Percentiles rank a stretch among this genome's conserved stretches.
phyloP scores from a whole-genome alignment of 2,888 invertebrate species.

The Meghimatium bilineatum region DNA sequence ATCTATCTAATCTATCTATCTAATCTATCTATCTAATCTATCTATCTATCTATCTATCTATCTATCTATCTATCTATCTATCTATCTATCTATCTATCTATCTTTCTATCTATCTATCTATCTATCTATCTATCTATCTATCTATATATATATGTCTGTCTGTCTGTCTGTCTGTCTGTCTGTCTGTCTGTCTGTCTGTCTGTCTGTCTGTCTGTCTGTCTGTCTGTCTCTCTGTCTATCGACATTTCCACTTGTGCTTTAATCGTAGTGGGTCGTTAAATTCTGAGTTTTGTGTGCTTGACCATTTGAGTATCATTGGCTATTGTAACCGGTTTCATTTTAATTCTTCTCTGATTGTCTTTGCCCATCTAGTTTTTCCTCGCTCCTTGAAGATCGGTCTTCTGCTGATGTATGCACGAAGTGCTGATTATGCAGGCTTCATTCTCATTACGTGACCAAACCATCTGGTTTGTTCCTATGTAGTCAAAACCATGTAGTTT shows the following conservation, averaged over 20 bases:
- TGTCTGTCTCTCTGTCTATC: conserved; percentile 4
- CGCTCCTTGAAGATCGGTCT: no score
- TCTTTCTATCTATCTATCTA: conserved; percentile 17
- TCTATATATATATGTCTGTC: conserved; percentile 1
- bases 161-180: conserved; percentile 7
- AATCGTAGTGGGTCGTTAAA: no score
- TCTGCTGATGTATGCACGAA: no score
- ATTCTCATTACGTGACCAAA: no score
- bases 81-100: background rate
- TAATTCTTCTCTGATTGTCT: no score
- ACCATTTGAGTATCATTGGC: no score
- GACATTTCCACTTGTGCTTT: background rate
- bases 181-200: background rate
- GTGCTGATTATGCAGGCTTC: no score
- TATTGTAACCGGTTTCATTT: no score
- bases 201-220: background rate
- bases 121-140: conserved; percentile 7
- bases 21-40: conserved; percentile 4
- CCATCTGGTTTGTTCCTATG: no score
- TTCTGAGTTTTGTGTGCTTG: no score
- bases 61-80: background rate
- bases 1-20: conserved; percentile 11
- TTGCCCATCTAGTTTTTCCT: no score
- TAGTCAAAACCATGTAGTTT: no score
- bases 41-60: background rate